A percentile compares a stretch with the other conserved stretches of the same genome.
These are phyloP conservation scores for Drosophila multiciliata DNA, from an alignment of 2,888 invertebrate species.

Conservation along the genomic window DNA sequence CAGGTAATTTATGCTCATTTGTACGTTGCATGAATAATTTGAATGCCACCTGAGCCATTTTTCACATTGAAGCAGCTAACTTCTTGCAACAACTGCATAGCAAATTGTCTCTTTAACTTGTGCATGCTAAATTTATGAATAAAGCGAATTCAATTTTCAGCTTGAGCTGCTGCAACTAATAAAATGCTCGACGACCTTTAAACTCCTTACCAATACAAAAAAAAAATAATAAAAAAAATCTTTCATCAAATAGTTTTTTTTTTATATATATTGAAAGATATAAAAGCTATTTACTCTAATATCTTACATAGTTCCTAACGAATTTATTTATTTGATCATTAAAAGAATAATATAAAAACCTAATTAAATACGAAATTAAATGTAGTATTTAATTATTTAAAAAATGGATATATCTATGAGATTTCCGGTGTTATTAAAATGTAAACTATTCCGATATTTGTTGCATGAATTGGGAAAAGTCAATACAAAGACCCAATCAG, in stretches of 20 bases:
- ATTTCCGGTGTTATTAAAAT: not conserved
- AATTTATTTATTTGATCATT: not conserved
- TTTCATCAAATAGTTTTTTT: too few species aligned
- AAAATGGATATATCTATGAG: not conserved
- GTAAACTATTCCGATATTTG: not conserved
- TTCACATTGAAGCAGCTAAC: slow-evolving; percentile 33
- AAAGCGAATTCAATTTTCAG: not conserved
- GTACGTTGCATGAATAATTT: slow-evolving; percentile 76
- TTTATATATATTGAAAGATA: not conserved
- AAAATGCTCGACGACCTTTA: not conserved
- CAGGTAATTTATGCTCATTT: slow-evolving; percentile 80
- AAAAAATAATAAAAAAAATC: not conserved
- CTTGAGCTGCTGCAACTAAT: not conserved
- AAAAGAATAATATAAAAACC: not conserved
- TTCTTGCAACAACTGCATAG: not conserved
- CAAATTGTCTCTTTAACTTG: slow-evolving; percentile 18
- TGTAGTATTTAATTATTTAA: not conserved
- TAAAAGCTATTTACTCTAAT: not conserved
- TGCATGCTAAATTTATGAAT: slow-evolving; percentile 28
- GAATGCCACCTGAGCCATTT: slow-evolving; percentile 60
- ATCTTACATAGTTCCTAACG: not conserved
- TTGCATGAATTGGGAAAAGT: not conserved
- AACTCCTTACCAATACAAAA: not conserved
- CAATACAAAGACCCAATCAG: not conserved
- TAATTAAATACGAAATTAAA: fast-evolving